Base-by-base conservation (phyloP, 1,140 invertebrate species). In the Eurosta solidaginis region DNA sequence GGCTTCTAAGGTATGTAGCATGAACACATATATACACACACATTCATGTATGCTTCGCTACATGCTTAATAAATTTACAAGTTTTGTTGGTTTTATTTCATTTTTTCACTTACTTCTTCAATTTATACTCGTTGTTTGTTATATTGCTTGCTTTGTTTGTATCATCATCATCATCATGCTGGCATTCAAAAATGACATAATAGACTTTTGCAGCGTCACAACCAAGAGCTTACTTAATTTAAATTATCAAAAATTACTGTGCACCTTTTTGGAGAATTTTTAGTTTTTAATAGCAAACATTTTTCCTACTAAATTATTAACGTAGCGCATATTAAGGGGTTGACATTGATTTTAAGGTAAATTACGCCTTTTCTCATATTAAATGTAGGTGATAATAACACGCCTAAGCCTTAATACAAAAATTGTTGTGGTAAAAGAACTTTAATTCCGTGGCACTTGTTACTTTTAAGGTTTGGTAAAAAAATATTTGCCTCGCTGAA, bases 271-370 rank as follows among this genome's bases (percentile, higher is more conserved):
- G 9, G 33, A 40, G 59, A 22, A 68, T 68, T 36, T 68, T 40
- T 20, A 40, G 20, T 27, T 29, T 33, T 68, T 68, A 68, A n/a
- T 5, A 17, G 20, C 27, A 20, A 68, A 68, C n/a, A 42, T 68
- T 68, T 17, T 29, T 17, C 17, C 20, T 20, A 42, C 7, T 40
- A 10, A 17, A 22, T 36, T 68, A 68, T 68, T 36, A n/a, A 36
- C n/a, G 33, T 5, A 68, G 14, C 33, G 27, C 33, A n/a, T 68
- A 20, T 33, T 1, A 40, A 33, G n/a, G 20, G 33, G 59, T 22
- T 68, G 59, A 7, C 59, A 68, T 68, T 68, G 59, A 68, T 68
- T 68, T 68, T 20, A 68, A 40, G n/a, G 33, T 68, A 33, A 68
- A 40, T 68, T 68, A 68, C 59, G 33, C 59, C 33, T 22, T 29